Percentiles rank a stretch among this genome's conserved stretches.
These are phyloP conservation scores for Cuniculus paca DNA, from an alignment of 2,797 vertebrate genomes.

Conservation along the genomic window DNA sequence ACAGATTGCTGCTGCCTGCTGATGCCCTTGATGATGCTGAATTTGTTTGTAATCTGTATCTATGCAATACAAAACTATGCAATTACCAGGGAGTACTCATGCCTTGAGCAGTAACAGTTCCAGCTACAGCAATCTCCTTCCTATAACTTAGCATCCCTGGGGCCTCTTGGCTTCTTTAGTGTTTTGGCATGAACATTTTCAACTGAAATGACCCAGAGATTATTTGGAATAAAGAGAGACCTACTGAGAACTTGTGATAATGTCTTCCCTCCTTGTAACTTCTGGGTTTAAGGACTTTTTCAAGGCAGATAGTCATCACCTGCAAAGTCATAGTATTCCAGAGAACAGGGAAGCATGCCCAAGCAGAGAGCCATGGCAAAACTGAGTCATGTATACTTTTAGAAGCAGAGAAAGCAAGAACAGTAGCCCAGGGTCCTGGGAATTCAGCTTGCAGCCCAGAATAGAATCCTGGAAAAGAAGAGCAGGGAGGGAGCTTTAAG, in stretches of 20 bases:
- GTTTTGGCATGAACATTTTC: not conserved
- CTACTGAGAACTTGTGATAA: not conserved
- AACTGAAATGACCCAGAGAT: not conserved
- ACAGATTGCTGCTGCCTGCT: not conserved
- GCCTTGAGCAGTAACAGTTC: not conserved
- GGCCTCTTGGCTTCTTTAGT: not conserved
- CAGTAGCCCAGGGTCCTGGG: not conserved
- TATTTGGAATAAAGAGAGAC: not conserved
- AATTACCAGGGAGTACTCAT: not conserved
- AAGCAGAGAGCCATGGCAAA: not conserved
- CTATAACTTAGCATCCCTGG: not conserved
- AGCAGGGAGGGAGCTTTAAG: not conserved
- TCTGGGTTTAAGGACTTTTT: not conserved
- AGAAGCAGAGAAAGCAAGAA: not conserved
- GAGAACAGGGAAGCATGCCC: not conserved
- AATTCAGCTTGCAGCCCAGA: conserved; percentile 45
- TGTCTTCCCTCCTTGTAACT: not conserved
- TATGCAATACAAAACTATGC: not conserved
- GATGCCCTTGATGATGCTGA: not conserved
- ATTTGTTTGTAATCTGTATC: not conserved
- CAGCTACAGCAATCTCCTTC: not conserved
- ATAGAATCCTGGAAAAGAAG: not conserved
- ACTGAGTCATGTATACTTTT: conserved; percentile 16
- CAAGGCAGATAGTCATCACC: not conserved
- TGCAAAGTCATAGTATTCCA: not conserved